Conservation (phyloP, 2,797 vertebrate species). For the Eulemur albifrons region DNA sequence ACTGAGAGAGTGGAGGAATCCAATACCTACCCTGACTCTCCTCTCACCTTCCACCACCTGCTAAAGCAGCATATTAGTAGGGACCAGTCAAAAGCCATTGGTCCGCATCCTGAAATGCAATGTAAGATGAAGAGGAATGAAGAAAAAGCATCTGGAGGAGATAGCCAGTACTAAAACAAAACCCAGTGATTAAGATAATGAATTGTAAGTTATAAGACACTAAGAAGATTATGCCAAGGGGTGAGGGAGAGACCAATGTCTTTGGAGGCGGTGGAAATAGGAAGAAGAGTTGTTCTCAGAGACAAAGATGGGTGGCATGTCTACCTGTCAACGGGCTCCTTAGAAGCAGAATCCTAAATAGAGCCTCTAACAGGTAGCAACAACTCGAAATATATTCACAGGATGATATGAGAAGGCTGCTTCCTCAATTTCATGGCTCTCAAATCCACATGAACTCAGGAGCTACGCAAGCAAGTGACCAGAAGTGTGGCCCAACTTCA, state of each 20-base stretch:
- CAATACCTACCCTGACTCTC: no score
- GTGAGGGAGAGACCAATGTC: not conserved
- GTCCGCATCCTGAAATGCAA: not conserved
- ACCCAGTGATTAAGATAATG: not conserved
- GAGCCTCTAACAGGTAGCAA: not conserved
- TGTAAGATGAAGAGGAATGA: not conserved
- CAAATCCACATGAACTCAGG: not conserved
- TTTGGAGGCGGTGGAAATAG: not conserved
- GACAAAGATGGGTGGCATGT: not conserved
- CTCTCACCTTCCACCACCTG: not conserved
- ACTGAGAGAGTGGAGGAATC: fast-evolving
- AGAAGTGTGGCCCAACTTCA: not conserved
- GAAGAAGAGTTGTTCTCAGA: not conserved
- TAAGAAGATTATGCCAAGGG: not conserved
- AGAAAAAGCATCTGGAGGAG: not conserved
- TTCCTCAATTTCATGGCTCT: not conserved
- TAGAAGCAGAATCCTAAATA: not conserved
- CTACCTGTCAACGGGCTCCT: not conserved
- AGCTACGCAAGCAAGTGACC: not conserved
- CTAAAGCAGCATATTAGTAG: fast-evolving
- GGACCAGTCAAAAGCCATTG: no score
- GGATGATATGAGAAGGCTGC: not conserved
- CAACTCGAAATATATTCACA: not conserved
- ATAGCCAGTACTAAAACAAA: not conserved
- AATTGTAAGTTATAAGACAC: not conserved